Evolutionary conservation across 2,888 invertebrate species (phyloP), one percentile per base, ranked within the genome.

Genomic region (Sturmia bella): DNA sequence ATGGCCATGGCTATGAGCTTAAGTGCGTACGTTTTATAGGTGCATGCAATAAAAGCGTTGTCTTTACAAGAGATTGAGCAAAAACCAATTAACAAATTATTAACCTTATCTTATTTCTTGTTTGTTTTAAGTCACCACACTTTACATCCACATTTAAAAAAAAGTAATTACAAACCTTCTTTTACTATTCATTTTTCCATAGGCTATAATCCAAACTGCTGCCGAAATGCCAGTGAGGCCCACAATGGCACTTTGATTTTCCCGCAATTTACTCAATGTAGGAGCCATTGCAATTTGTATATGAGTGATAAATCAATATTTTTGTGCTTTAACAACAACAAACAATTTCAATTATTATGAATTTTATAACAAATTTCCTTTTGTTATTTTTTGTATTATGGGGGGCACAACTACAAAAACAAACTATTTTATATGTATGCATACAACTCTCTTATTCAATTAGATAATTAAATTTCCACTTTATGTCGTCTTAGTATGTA

Each of bases 211-310:
- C 93, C 93, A 91, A 87, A 94, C 88, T 52, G 94, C 90, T 37
- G 93, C 92, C 41, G 94, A 93, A 45, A 94, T 92, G 76, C 95
- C 94, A 85, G 94, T 93, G 77, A 94, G 92, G 82, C 94, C 94
- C 83, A 94, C 92, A 93, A 89, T 93, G 83, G 88, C 88, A 86
- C 87, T 89, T 84, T 86, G 94, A 90, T 93, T 93, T 85, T 94
- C 93, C 84, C 94, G 92, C 87, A 95, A 91, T 93, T 95, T 96
- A 91, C 96, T 96, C 84, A 95, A 92, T 89, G 93, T 93, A 85
- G 95, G 95, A 86, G 96, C 95, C 96, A 96, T 95, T 84, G 66
- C 50, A 52, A 63, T 12, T 59, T 43, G 3, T 32, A 12, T 39
- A 15, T 3, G 11, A 54, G 24, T 56, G 72, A 81, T 70, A 59